These are phyloP conservation scores for Teleiodes luculella DNA, from an alignment of 2,888 invertebrate species.

Conservation along the genomic window DNA sequence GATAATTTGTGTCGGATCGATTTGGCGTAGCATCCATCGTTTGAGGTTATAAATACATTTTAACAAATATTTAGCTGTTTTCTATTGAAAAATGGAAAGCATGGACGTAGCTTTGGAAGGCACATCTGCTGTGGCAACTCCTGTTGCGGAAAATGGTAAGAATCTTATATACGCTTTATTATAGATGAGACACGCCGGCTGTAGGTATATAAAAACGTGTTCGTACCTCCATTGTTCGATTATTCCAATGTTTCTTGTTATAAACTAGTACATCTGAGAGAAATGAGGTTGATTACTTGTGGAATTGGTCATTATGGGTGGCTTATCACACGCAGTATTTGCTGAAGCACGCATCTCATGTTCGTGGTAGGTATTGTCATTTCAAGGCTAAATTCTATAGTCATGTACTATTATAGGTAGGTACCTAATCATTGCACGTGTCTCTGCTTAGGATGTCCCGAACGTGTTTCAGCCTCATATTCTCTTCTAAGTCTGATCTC, in stretches of 20 bases:
- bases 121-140: slow-evolving; percentile 61
- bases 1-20: slow-evolving; percentile 53
- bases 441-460: no score
- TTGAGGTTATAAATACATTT: slow-evolving; percentile 60
- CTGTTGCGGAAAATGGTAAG: slow-evolving; percentile 70
- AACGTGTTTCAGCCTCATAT: no score
- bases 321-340: no score
- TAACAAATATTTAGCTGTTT: slow-evolving; percentile 37
- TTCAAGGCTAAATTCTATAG: no score
- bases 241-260: slow-evolving; percentile 26
- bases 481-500: no score
- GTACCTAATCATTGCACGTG: no score
- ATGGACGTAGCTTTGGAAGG: slow-evolving; percentile 74
- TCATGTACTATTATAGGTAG: no score
- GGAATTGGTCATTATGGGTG: no score
- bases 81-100: slow-evolving; percentile 62
- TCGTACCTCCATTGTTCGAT: slow-evolving; percentile 25
- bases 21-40: slow-evolving; percentile 54
- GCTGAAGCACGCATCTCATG: no score
- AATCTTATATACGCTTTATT: slow-evolving; percentile 22
- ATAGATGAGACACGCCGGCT: neutral
- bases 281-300: no score
- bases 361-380: no score
- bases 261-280: neutral
- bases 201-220: slow-evolving; percentile 57